Conservation (phyloP, 1,140 invertebrate species). For the Dendroctonus ponderosae region DNA sequence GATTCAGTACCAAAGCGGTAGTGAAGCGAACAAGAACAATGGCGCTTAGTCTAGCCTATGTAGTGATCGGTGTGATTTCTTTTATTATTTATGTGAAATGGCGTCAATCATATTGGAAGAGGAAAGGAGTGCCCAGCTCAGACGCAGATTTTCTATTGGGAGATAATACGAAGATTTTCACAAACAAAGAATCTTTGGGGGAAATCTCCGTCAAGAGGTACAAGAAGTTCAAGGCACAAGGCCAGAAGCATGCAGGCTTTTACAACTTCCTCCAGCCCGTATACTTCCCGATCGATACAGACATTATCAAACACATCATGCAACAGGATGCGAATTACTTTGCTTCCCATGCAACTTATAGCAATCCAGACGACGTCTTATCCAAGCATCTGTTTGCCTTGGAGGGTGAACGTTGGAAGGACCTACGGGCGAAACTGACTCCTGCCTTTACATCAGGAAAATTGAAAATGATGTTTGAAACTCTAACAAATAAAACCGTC, state of each 20-base stretch:
- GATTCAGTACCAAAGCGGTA: neutral
- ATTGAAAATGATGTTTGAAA: slow-evolving; percentile 41
- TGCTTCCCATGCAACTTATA: slow-evolving; percentile 49
- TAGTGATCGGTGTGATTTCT: neutral
- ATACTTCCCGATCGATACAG: slow-evolving; percentile 49
- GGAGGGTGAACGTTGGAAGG: slow-evolving; percentile 52
- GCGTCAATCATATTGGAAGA: slow-evolving; percentile 8
- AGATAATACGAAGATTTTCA: no score
- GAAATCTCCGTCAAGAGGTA: neutral
- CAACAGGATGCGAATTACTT: slow-evolving; percentile 56
- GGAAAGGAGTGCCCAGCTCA: neutral
- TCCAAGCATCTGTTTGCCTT: slow-evolving; percentile 52
- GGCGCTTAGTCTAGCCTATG: neutral
- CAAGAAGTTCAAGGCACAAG: neutral
- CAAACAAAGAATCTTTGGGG: neutral
- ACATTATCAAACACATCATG: slow-evolving; percentile 53
- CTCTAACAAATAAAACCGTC: slow-evolving; percentile 20
- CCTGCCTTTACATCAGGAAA: slow-evolving; percentile 55
- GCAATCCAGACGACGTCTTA: slow-evolving; percentile 47
- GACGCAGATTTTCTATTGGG: neutral
- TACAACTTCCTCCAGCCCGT: slow-evolving; percentile 22
- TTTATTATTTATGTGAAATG: slow-evolving; percentile 4
- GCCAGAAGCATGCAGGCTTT: slow-evolving; percentile 20
- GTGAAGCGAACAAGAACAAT: neutral
- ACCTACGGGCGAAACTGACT: slow-evolving; percentile 50